Conservation (phyloP, 2,113 vertebrate species). For the Phalacrocorax pelagicus region DNA sequence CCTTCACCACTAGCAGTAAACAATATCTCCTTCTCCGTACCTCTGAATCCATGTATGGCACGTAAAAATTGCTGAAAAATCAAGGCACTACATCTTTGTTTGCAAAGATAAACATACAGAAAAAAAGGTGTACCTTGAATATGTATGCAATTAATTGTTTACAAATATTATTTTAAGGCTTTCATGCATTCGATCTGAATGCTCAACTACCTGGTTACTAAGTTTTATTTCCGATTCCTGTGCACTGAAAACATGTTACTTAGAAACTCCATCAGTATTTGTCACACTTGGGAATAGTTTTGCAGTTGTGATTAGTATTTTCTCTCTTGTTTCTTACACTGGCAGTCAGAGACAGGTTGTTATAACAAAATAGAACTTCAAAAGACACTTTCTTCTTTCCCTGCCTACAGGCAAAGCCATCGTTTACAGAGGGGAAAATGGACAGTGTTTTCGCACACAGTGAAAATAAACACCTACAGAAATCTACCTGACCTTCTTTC, state of each 20-base stretch:
- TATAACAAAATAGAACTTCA: neutral
- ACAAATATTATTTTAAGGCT: neutral
- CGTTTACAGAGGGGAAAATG: neutral
- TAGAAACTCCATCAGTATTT: neutral
- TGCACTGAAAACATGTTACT: neutral
- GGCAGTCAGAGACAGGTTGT: neutral
- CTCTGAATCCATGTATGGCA: neutral
- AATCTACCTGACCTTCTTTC: neutral
- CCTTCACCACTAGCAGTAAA: neutral
- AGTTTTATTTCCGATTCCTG: neutral
- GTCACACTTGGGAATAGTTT: neutral
- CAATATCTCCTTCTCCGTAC: neutral
- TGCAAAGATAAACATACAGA: neutral
- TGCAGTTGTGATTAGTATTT: neutral
- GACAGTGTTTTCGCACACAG: neutral
- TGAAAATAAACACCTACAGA: neutral
- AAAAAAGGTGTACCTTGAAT: neutral
- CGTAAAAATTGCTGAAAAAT: neutral
- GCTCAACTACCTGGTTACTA: neutral
- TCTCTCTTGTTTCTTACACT: neutral
- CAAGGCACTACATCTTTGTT: neutral
- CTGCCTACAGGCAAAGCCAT: neutral
- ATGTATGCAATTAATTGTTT: neutral
- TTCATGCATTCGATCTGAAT: neutral
- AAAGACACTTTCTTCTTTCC: neutral